Evolutionary conservation across 2,113 vertebrate genomes (phyloP).

Genomic region (Saguinus midas): DNA sequence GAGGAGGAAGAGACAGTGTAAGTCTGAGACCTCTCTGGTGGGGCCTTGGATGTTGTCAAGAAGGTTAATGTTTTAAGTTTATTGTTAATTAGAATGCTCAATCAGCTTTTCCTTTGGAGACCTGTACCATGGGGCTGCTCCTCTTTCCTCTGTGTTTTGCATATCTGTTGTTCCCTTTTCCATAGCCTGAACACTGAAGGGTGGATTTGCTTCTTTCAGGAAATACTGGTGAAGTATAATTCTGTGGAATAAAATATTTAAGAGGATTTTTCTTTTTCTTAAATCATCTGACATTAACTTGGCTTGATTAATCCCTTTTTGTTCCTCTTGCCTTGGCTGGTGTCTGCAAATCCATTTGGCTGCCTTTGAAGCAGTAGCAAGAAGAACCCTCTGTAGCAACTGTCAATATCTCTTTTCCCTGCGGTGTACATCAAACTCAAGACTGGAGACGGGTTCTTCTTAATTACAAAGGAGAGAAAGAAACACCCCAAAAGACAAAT

Average conservation of each 20-base stretch:
- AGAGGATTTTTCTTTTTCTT: not conserved
- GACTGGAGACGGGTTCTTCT: not conserved
- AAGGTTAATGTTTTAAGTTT: not conserved
- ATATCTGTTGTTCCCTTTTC: not conserved
- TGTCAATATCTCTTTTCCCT: not conserved
- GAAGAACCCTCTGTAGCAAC: not conserved
- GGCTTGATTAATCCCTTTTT: not conserved
- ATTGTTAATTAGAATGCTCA: not conserved
- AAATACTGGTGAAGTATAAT: not conserved
- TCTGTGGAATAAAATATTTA: slow-evolving; percentile 25
- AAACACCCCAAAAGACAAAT: slow-evolving; percentile 56
- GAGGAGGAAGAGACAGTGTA: not conserved
- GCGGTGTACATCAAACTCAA: not conserved
- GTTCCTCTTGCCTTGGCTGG: not conserved
- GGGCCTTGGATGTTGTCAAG: not conserved
- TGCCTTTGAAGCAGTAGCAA: not conserved
- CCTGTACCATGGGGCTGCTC: not conserved
- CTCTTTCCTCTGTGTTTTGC: not conserved
- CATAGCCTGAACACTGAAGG: not conserved
- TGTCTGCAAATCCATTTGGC: not conserved
- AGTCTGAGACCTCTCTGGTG: not conserved
- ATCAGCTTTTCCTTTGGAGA: not conserved
- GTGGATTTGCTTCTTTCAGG: not conserved
- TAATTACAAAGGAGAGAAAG: slow-evolving; percentile 63
- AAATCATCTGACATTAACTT: not conserved